phyloP scores from a whole-genome alignment of 2,113 vertebrate species.

The Strix uralensis region DNA sequence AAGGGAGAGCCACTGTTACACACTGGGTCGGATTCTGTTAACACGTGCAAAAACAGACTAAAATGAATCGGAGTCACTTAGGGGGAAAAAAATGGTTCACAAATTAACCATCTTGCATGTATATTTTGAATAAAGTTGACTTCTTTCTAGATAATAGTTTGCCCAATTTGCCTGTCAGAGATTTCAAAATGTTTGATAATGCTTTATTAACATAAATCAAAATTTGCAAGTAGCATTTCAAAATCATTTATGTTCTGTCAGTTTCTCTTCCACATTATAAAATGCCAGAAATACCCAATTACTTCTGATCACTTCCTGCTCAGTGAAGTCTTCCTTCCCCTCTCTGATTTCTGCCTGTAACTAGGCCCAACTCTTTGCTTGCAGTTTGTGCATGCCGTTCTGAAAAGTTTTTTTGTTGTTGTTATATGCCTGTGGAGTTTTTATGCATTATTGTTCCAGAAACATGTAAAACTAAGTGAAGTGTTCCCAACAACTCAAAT shows the following conservation, averaged over 20 bases:
- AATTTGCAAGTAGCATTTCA: neutral
- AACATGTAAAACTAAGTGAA: neutral
- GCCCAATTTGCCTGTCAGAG: neutral
- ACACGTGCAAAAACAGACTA: neutral
- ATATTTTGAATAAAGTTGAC: neutral
- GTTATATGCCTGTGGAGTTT: neutral
- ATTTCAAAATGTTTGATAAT: neutral
- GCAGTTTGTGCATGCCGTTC: neutral
- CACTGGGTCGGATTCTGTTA: neutral
- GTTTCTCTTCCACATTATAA: neutral
- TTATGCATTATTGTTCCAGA: neutral
- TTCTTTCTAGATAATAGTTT: neutral
- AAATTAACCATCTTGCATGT: neutral
- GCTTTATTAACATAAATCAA: neutral
- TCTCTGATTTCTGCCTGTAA: neutral
- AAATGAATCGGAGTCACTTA: neutral
- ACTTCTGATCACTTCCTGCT: neutral
- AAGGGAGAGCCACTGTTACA: neutral
- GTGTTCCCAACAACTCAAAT: neutral
- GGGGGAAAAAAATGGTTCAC: neutral
- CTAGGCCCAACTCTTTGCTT: neutral
- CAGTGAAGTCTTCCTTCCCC: neutral
- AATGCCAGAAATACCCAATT: neutral
- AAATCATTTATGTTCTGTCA: neutral
- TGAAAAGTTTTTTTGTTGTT: neutral